These are phyloP conservation scores for Latrodectus hesperus DNA, from an alignment of 2,888 invertebrate species.

Conservation along the genomic window DNA sequence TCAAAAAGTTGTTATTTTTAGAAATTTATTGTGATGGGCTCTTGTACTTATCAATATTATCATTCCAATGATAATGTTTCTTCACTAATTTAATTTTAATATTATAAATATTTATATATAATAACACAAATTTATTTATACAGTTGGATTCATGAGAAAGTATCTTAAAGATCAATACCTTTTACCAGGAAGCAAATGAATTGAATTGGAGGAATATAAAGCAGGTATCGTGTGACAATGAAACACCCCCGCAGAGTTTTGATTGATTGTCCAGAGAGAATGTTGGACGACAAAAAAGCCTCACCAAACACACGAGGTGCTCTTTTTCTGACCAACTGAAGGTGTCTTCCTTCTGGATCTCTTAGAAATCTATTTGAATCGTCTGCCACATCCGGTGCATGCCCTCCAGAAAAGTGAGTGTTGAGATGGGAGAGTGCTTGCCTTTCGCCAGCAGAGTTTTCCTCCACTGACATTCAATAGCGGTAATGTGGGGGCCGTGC, in stretches of 20 bases:
- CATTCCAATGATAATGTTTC: too few relatives aligned
- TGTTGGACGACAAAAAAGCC: not conserved
- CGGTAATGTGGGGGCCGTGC: too few relatives aligned
- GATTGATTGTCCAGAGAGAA: not conserved
- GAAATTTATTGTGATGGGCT: too few relatives aligned
- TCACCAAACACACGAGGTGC: slow-evolving; percentile 8
- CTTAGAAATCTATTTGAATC: slow-evolving; percentile 26
- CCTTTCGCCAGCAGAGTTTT: not conserved
- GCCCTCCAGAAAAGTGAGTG: slow-evolving; percentile 12
- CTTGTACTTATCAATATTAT: too few relatives aligned
- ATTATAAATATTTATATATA: too few relatives aligned
- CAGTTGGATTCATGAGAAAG: too few relatives aligned
- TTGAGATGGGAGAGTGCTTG: slow-evolving; percentile 52
- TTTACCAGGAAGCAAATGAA: not conserved
- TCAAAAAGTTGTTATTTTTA: too few relatives aligned
- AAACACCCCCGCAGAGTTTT: not conserved
- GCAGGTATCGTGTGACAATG: too few relatives aligned
- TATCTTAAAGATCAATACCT: too few relatives aligned
- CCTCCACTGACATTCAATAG: too few relatives aligned
- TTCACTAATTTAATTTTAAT: too few relatives aligned
- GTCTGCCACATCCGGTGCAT: slow-evolving; percentile 34
- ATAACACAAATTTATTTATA: too few relatives aligned
- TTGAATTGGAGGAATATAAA: not conserved
- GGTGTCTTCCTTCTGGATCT: slow-evolving; percentile 27
- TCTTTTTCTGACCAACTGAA: slow-evolving; percentile 27